phyloP scores from a whole-genome alignment of 2,888 invertebrate genomes.

The Spodoptera exigua region DNA sequence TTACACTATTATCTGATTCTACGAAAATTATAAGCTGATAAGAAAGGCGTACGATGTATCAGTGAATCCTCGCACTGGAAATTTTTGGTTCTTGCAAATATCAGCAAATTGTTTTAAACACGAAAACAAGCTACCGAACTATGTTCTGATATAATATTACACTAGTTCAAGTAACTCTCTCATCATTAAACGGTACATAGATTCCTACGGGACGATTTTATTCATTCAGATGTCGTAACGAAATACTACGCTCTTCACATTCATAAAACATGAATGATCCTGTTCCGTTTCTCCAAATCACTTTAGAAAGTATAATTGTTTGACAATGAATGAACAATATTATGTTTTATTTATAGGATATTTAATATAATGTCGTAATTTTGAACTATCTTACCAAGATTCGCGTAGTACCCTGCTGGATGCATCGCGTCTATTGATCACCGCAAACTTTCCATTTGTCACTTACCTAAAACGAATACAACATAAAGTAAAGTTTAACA shows the following conservation, averaged over 20 bases:
- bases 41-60: constrained; percentile 19
- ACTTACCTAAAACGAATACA: constrained; percentile 86
- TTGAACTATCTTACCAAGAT: constrained; percentile 81
- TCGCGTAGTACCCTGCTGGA: constrained; percentile 88
- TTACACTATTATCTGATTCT: constrained; percentile 25
- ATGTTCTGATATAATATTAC: too few relatives aligned
- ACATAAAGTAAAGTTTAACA: constrained; percentile 51
- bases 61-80: neutral
- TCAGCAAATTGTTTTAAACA: constrained; percentile 17
- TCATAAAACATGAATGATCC: neutral
- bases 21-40: constrained; percentile 42
- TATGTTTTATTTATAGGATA: neutral
- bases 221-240: neutral
- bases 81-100: constrained; percentile 17
- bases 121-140: constrained; percentile 1
- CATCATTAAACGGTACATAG: too few relatives aligned
- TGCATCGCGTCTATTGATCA: constrained; percentile 85
- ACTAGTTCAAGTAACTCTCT: too few relatives aligned
- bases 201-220: constrained; percentile 7
- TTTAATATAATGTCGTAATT: constrained; percentile 30
- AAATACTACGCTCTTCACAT: neutral
- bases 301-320: constrained; percentile 9
- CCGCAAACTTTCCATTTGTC: constrained; percentile 86
- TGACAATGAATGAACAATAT: neutral
- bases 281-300: neutral